Evolutionary conservation across 1,140 invertebrate genomes (phyloP).

Genomic region (Bombus turneri): DNA sequence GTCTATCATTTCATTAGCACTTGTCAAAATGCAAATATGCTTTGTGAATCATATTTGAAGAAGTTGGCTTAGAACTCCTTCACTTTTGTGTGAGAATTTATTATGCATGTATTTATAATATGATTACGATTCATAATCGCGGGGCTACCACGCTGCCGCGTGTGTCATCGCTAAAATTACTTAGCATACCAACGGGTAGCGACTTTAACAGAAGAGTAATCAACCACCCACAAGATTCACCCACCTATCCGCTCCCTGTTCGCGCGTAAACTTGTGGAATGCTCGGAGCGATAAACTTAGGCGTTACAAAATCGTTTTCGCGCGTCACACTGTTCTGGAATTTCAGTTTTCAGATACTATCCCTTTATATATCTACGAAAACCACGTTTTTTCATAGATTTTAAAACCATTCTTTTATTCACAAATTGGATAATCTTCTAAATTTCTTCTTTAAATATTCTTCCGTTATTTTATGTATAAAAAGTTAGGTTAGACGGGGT

Average conservation of each 20-base stretch:
- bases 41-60: background rate
- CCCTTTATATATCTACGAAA: background rate
- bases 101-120: conserved; percentile 22
- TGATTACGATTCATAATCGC: conserved; percentile 30
- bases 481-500: background rate
- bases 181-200: conserved; percentile 42
- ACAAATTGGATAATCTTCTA: background rate
- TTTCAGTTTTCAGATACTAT: background rate
- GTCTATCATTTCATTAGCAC: background rate
- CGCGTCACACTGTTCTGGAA: conserved; percentile 53
- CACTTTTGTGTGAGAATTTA: conserved; percentile 15
- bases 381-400: background rate
- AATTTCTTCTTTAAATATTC: background rate
- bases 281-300: conserved; percentile 63
- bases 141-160: conserved; percentile 25
- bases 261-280: conserved; percentile 51
- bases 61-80: background rate
- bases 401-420: background rate
- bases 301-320: conserved; percentile 59
- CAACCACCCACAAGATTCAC: conserved; percentile 54
- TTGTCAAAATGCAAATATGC: background rate
- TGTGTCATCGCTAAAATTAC: conserved; percentile 76
- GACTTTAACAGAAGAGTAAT: conserved; percentile 45
- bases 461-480: background rate
- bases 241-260: conserved; percentile 40